Evolutionary conservation across 1,140 invertebrate species (phyloP).

Genomic region (Mamestra configurata): DNA sequence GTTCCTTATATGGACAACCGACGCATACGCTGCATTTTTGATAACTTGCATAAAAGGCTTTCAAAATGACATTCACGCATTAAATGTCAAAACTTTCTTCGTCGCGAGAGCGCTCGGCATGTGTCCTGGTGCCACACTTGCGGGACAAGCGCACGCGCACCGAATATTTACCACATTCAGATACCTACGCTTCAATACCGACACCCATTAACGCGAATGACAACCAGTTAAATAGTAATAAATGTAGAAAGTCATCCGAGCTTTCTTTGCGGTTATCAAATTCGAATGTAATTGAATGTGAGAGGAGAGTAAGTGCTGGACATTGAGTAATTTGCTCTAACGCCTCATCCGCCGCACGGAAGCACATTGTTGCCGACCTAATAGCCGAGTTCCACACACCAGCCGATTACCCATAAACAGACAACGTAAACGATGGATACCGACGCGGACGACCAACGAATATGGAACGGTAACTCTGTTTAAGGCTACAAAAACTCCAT

Average conservation of each 20-base stretch:
- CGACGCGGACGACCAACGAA: conserved; percentile 19
- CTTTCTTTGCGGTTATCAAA: conserved; percentile 41
- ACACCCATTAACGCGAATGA: conserved; percentile 55
- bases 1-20: background rate
- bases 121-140: conserved; percentile 57
- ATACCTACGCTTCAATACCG: conserved; percentile 50
- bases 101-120: background rate
- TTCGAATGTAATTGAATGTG: conserved; percentile 43
- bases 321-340: conserved; percentile 49
- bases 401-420: conserved; percentile 63
- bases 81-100: conserved; percentile 44
- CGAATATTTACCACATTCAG: conserved; percentile 50
- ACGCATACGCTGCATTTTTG: background rate
- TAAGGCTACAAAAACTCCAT: conserved; percentile 66
- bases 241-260: conserved; percentile 34
- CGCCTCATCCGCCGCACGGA: conserved; percentile 31
- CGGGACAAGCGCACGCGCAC: conserved; percentile 42
- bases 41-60: background rate
- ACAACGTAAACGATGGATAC: conserved; percentile 48
- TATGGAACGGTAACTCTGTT: conserved; percentile 62
- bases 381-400: conserved; percentile 61
- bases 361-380: conserved; percentile 51
- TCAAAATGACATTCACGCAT: conserved; percentile 6
- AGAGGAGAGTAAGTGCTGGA: background rate
- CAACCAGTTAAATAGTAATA: conserved; percentile 41